Conservation (phyloP, 2,797 vertebrate genomes). For the Phylloscopus collybita region DNA sequence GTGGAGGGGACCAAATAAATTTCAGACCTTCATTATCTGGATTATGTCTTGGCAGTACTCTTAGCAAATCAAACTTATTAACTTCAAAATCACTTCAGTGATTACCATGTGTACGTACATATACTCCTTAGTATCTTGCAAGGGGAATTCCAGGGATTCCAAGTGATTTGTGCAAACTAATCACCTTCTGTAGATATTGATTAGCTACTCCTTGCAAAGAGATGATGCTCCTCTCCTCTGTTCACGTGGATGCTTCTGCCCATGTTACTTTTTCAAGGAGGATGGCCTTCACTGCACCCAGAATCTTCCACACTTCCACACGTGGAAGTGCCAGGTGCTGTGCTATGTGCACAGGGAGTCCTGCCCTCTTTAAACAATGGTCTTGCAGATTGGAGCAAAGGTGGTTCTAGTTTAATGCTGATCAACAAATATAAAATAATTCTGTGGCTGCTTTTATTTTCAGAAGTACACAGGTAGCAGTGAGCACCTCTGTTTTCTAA, state of each 20-base stretch:
- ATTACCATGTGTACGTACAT: background rate
- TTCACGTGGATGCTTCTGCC: background rate
- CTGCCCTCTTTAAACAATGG: background rate
- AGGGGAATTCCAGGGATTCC: background rate
- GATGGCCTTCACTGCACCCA: fast-evolving
- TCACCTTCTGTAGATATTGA: background rate
- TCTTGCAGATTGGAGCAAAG: background rate
- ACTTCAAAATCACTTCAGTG: background rate
- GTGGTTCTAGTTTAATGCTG: background rate
- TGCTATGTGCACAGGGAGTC: fast-evolving
- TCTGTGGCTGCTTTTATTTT: background rate
- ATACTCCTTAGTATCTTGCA: background rate
- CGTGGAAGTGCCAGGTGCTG: background rate
- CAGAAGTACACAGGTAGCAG: background rate
- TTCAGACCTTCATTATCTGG: background rate
- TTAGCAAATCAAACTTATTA: background rate
- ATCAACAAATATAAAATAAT: background rate
- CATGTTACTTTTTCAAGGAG: background rate
- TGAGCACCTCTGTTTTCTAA: background rate
- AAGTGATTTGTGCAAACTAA: background rate
- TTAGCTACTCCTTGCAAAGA: background rate
- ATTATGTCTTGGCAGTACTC: background rate
- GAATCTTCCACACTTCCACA: no score
- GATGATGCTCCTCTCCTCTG: background rate
- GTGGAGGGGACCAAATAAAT: background rate